Evolutionary conservation across 2,113 vertebrate genomes (phyloP), one percentile per base, ranked within the genome.

Genomic region (Sakesphorus luctuosus): DNA sequence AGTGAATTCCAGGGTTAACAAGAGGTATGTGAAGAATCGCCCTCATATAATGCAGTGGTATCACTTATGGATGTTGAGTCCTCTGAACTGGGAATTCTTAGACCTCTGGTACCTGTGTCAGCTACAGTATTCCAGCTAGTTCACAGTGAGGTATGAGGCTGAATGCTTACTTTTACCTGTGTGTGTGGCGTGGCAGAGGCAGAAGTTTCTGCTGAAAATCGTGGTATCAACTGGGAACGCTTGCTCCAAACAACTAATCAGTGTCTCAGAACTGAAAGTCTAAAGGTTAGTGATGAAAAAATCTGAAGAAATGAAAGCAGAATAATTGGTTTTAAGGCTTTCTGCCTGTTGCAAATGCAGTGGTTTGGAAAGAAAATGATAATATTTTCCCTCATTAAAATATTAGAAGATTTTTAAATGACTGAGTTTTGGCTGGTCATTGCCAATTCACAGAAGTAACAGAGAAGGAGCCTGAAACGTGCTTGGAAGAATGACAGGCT

Each of bases 311-410:
- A 79, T 18, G 18, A 68, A 76, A 79, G 29, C 31, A 49, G 35
- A 80, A 72, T 84, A 88, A 84, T 66, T 82, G 66, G 11, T 75
- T 87, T 84, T 66, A 66, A 63, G 53, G 67, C 71, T 80, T 90
- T 91, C 84, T 94, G 50, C 49, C 79, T 61, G 46, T 63, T 81
- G 35, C 52, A 74, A 40, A 90, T 81, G 36, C 13, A 59, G 59
- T 65, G 52, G 38, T 84, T 91, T 93, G 85, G 78, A 87, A 91
- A 88, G 35, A 59, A 84, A 96, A 87, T 58, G 0, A 76, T 82
- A 94, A 79, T 91, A 83, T 96, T 93, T 94, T 93, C 67, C 79
- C 47, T 33, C 43, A 71, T 88, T 86, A 91, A 95, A 89, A 71
- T 63, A 92, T 71, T 79, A 66, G 81, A 84, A 82, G 61, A 29